These are phyloP conservation scores for Microtus richardsoni DNA, from an alignment of 2,113 vertebrate species.

Conservation along the genomic window DNA sequence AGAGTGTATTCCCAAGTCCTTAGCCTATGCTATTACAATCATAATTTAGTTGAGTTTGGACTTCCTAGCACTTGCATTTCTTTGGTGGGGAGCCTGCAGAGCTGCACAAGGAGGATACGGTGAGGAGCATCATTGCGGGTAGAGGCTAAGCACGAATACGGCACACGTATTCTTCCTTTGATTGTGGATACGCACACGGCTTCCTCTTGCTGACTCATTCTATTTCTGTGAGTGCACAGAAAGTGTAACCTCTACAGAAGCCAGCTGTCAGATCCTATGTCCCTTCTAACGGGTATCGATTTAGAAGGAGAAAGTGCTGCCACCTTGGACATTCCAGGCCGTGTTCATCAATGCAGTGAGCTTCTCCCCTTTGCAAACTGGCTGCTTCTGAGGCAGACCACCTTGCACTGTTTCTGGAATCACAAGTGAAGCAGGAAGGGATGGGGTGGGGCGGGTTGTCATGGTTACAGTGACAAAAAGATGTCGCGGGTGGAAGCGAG, in stretches of 20 bases:
- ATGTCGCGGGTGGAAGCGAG: not conserved
- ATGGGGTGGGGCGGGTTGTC: not conserved
- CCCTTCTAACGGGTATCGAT: constrained; percentile 35
- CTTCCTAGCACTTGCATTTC: constrained; percentile 59
- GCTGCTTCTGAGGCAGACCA: not conserved
- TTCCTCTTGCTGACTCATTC: constrained; percentile 28
- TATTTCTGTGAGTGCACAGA: not conserved
- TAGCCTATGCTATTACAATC: constrained; percentile 34
- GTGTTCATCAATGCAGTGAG: not conserved
- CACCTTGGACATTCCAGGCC: constrained; percentile 28
- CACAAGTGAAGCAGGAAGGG: not conserved
- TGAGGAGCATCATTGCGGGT: not conserved
- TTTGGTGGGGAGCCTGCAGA: constrained; percentile 31
- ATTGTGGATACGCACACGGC: not conserved
- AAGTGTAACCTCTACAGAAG: constrained; percentile 20
- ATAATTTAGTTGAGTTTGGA: constrained; percentile 59
- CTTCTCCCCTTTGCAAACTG: not conserved
- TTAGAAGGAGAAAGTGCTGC: not conserved
- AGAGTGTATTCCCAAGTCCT: constrained; percentile 17
- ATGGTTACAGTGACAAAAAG: not conserved
- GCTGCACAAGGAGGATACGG: not conserved
- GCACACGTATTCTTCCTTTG: not conserved
- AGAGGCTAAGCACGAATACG: not conserved
- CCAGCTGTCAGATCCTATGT: not conserved
- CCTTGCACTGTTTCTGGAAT: not conserved